Evolutionary conservation across 2,888 invertebrate genomes (phyloP).

Genomic region (Drosophila neonasuta): DNA sequence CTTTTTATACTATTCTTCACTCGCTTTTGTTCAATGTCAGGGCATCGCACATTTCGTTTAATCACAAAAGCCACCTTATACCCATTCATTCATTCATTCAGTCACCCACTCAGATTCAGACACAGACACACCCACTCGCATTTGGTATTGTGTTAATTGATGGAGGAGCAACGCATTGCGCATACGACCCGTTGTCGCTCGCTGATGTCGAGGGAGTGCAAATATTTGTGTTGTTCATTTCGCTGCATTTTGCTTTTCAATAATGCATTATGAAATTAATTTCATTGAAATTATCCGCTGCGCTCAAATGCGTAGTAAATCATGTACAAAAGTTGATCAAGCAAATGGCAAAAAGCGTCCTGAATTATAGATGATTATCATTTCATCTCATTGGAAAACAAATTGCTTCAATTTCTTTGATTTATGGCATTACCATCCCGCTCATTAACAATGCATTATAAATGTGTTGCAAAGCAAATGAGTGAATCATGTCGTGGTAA

Average conservation of each 20-base stretch:
- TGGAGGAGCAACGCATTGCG: conserved; percentile 43
- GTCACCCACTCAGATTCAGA: neutral
- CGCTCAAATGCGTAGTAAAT: conserved; percentile 35
- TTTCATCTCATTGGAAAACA: conserved; percentile 11
- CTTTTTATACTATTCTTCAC: conserved; percentile 14
- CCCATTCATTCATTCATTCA: conserved; percentile 6
- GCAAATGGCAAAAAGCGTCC: conserved; percentile 15
- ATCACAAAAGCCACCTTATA: conserved; percentile 38
- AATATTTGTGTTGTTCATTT: conserved; percentile 38
- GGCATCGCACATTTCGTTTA: conserved; percentile 20
- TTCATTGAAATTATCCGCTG: conserved; percentile 43
- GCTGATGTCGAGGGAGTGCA: conserved; percentile 10
- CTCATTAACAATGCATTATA: conserved; percentile 17
- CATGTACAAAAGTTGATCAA: conserved; percentile 39
- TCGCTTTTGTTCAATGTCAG: conserved; percentile 24
- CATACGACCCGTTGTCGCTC: conserved; percentile 29
- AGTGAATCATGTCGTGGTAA: conserved; percentile 3
- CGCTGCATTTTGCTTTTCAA: conserved; percentile 33
- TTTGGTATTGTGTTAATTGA: conserved; percentile 58
- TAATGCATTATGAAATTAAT: conserved; percentile 57
- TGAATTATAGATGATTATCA: conserved; percentile 21
- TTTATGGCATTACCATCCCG: conserved; percentile 2
- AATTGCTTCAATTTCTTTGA: conserved; percentile 5
- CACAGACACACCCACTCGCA: conserved; percentile 8
- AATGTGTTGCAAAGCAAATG: conserved; percentile 13